Base-by-base conservation (phyloP, 1,140 invertebrate genomes). In the Drosophila carrolli region DNA sequence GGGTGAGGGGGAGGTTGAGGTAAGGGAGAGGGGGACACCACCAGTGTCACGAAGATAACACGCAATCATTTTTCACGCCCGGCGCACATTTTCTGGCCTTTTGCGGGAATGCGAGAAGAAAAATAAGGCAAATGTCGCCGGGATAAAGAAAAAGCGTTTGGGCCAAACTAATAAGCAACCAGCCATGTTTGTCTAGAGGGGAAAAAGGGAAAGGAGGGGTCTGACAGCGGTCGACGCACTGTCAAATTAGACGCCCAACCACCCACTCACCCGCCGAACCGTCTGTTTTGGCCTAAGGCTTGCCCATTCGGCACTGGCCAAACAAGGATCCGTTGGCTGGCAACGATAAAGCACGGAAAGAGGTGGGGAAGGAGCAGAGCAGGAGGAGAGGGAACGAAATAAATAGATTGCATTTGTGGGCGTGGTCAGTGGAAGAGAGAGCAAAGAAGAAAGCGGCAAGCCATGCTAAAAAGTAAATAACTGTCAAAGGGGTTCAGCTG, bases 391-490 rank as follows among this genome's bases (percentile, higher is more conserved):
- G 41, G 50, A 44, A 43, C 29, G 63, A 75, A 75, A 75, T 75
- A 65, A 75, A 75, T 65, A 75, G 47, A 75, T 75, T 75, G 60
- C 73, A 75, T 75, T 73, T 46, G 51, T 75, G 71, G 72, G 72
- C 68, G 68, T 75, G 72, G 72, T 55, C 71, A 11, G 50, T 35
- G 38, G 4, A 23, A 53, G 19, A 16, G 43, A 13, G 14, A 19
- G 23, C 1, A 16, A 16, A 19, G 29, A 32, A 14, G 32, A 27
- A 19, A 41, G 19, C 37, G 29, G 46, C 14, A 59, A 23, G 43
- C 47, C 35, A 58, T 44, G 67, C 51, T 65, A 56, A 44, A 75
- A 75, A 75, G 73, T 75, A 75, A 75, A 75, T 75, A 75, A 75
- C 72, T 75, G 72, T 75, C 72, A 75, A 75, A 75, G 44, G 58